phyloP scores from a whole-genome alignment of 2,888 invertebrate genomes.

The Lacanobia wlatinum region DNA sequence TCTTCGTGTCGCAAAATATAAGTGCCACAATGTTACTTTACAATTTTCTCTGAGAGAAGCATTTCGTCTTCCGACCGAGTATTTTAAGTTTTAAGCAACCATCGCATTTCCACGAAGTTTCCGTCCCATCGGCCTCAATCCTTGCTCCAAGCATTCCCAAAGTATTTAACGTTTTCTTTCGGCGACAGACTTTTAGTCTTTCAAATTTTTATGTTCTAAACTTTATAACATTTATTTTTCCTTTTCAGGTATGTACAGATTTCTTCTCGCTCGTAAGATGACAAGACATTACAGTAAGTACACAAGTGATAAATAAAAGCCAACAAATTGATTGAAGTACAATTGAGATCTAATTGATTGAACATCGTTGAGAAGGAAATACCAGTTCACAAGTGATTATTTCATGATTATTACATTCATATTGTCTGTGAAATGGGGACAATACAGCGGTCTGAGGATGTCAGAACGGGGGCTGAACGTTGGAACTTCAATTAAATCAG shows the following conservation, averaged over 20 bases:
- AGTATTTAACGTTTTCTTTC: conserved; percentile 54
- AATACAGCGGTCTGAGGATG: conserved; percentile 73
- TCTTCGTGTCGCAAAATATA: conserved; percentile 25
- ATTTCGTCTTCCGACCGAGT: conserved; percentile 46
- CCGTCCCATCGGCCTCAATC: conserved; percentile 64
- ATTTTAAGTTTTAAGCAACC: conserved; percentile 70
- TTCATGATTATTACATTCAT: conserved; percentile 65
- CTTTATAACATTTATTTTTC: conserved; percentile 23
- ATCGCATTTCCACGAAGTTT: conserved; percentile 73
- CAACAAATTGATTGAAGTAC: conserved; percentile 39
- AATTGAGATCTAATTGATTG: conserved; percentile 47
- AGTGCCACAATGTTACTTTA: conserved; percentile 23
- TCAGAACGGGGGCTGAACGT: conserved; percentile 70
- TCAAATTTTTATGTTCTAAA: conserved; percentile 30
- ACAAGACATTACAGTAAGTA: conserved; percentile 42
- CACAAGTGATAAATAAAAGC: conserved; percentile 26
- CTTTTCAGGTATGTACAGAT: conserved; percentile 62
- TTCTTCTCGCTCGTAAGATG: conserved; percentile 26
- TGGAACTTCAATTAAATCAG: conserved; percentile 88
- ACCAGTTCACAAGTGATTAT: conserved; percentile 51
- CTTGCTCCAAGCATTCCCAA: conserved; percentile 65
- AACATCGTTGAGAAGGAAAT: conserved; percentile 51
- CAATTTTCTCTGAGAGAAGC: conserved; percentile 37
- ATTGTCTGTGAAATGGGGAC: conserved; percentile 70
- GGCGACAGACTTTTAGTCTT: conserved; percentile 42